phyloP scores from a whole-genome alignment of 2,888 invertebrate species.

The Thymelicus sylvestris region DNA sequence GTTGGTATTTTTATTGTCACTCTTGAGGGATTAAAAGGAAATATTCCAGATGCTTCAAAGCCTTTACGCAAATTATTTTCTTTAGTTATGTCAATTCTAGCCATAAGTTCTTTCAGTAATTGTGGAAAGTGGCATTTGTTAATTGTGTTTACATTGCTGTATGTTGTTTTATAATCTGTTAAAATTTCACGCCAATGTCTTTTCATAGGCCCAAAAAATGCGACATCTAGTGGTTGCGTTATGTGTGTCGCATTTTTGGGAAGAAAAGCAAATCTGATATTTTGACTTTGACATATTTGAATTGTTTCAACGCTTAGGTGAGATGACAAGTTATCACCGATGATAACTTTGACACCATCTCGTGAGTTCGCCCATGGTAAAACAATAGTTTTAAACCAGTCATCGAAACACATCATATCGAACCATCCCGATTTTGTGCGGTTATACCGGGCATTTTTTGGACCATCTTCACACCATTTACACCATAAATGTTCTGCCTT shows the following conservation, averaged over 20 bases:
- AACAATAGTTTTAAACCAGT: slow-evolving; percentile 42
- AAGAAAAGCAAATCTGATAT: slow-evolving; percentile 49
- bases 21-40: too few species aligned
- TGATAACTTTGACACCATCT: slow-evolving; percentile 38
- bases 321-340: slow-evolving; percentile 42
- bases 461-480: slow-evolving; percentile 29
- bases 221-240: slow-evolving; percentile 39
- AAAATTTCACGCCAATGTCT: too few species aligned
- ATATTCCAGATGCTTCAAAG: too few species aligned
- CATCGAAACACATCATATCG: not conserved
- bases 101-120: too few species aligned
- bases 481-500: slow-evolving; percentile 23
- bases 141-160: too few species aligned
- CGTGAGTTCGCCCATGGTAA: slow-evolving; percentile 29
- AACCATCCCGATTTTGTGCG: slow-evolving; percentile 45
- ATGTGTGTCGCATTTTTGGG: slow-evolving; percentile 49
- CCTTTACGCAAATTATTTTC: too few species aligned
- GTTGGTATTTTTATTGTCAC: too few species aligned
- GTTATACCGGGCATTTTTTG: slow-evolving; percentile 53
- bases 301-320: slow-evolving; percentile 38
- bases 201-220: too few species aligned
- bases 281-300: slow-evolving; percentile 45
- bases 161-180: too few species aligned
- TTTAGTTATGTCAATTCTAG: too few species aligned
- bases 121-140: too few species aligned